phyloP scores from a whole-genome alignment of 1,140 invertebrate genomes.

The Rhopalosiphum padi region DNA sequence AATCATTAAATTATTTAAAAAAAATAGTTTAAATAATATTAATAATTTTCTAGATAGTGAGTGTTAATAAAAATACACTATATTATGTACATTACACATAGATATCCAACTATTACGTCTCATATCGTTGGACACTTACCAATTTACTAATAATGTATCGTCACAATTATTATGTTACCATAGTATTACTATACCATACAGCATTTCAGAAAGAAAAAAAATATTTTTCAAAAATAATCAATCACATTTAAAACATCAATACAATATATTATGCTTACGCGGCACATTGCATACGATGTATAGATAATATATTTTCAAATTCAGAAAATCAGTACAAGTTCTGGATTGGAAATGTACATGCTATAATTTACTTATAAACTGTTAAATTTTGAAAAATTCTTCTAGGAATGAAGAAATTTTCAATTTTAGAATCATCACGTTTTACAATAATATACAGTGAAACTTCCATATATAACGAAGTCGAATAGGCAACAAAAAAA shows the following conservation, averaged over 20 bases:
- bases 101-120: too few relatives aligned
- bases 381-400: background rate
- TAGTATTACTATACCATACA: too few relatives aligned
- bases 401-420: background rate
- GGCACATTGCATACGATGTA: background rate
- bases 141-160: background rate
- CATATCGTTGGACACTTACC: too few relatives aligned
- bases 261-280: too few relatives aligned
- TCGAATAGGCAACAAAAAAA: too few relatives aligned
- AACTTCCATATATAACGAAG: too few relatives aligned
- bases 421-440: background rate
- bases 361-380: background rate
- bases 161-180: background rate
- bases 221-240: background rate
- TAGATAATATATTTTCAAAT: background rate
- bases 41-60: background rate
- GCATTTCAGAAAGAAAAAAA: background rate
- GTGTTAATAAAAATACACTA: background rate
- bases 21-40: too few relatives aligned
- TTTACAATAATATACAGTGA: background rate
- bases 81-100: too few relatives aligned
- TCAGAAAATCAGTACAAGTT: background rate
- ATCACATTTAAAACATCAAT: too few relatives aligned
- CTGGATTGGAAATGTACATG: background rate
- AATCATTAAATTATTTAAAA: background rate